Base-by-base conservation (phyloP, 1,140 invertebrate species). In the Drosophila paulistorum region DNA sequence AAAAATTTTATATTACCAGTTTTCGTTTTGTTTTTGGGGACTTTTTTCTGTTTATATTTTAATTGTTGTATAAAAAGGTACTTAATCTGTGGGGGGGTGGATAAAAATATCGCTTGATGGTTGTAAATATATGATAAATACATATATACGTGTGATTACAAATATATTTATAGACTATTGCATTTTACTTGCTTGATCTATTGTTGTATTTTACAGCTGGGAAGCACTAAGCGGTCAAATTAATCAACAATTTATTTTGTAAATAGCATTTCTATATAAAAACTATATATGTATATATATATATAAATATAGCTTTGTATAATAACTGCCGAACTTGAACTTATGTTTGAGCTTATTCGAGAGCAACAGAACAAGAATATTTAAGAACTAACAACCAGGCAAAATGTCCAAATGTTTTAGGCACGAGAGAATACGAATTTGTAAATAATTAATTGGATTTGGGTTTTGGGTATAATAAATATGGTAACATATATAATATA, bases 51-150 rank as follows among this genome's bases (percentile, higher is more conserved):
- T 30, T 30, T 30, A 58, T 61, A 61, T 66, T 68, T 45, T 30
- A 60, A 54, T 20, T 66, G 41, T 77, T 87, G 85, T 87, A 89
- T 87, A 87, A 89, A 86, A 87, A 87, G 84, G 84, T 87, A 87
- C 84, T 80, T 84, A 90, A 80, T 84, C 68, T 87, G 81, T 74
- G 80, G 77, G 84, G 84, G 9, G 35, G 71, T 79, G 67, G 37
- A 80, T 68, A 72, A 71, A 84, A 81, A 74, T 68, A 65, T 60
- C 59, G 70, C 35, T 85, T 68, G 71, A 70, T 79, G 74, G 70
- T 74, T 81, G 80, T 84, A 85, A 70, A 78, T 77, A 66, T 75
- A 37, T 59, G 7, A 35, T 72, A 51, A 20, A 65, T 65, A 13
- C 39, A 54, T 55, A 51, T n/a, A 41, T 71, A 70, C 30, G 14